A percentile compares a stretch with the other conserved stretches of the same genome.
Conservation (phyloP, 2,797 vertebrate species). For the Pempheris klunzingeri region DNA sequence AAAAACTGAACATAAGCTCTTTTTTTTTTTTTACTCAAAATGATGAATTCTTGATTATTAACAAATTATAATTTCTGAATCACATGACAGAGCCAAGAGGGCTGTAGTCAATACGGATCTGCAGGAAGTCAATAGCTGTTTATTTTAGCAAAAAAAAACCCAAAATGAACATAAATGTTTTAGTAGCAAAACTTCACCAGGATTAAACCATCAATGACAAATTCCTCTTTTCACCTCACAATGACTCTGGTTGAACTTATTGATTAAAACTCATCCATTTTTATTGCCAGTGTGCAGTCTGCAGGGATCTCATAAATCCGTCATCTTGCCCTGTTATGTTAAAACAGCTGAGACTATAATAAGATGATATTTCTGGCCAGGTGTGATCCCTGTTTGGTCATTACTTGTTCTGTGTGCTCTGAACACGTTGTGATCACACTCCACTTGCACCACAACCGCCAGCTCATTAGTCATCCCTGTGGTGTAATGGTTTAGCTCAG, state of each 20-base stretch:
- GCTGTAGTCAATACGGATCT: not conserved
- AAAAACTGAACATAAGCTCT: not conserved
- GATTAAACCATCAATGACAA: not conserved
- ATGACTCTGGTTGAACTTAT: slow-evolving; percentile 22
- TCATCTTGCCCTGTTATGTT: not conserved
- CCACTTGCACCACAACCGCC: not conserved
- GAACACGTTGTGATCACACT: not conserved
- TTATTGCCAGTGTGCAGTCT: slow-evolving; percentile 9
- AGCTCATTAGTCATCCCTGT: slow-evolving; percentile 29
- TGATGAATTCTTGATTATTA: not conserved
- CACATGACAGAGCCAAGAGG: not conserved
- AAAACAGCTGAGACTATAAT: slow-evolving; percentile 16
- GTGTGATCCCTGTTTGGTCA: not conserved
- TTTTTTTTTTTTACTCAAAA: too few relatives aligned
- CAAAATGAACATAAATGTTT: not conserved
- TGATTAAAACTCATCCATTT: slow-evolving; percentile 30
- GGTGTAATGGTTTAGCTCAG: slow-evolving; percentile 22
- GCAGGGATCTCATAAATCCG: slow-evolving; percentile 14
- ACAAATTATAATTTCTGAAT: not conserved
- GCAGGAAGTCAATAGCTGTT: not conserved
- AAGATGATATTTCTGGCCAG: not conserved
- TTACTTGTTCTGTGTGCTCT: not conserved
- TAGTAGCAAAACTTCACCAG: not conserved
- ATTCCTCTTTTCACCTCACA: slow-evolving; percentile 1
- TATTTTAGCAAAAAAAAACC: not conserved